Evolutionary conservation across 2,113 vertebrate genomes (phyloP), one percentile per base, ranked within the genome.

Genomic region (Rhegmatorhina hoffmannsi): DNA sequence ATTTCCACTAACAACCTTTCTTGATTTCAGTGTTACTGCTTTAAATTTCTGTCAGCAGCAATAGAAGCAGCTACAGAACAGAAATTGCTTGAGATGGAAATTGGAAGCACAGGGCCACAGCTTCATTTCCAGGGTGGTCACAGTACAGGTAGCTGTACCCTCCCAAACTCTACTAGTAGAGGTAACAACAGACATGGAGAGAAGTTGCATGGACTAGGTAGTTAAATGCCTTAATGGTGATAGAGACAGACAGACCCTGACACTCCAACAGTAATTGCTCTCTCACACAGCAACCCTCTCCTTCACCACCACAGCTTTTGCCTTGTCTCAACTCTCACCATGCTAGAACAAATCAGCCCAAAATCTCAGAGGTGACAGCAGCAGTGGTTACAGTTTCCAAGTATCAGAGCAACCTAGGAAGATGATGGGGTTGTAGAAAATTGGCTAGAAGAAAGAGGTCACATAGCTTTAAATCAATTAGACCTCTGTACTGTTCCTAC

Each of bases 231-330:
- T 91, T 43, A 9, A 21, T 29, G 26, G 26, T 63, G 60, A 12
- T 29, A 43, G 17, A 20, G 36, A 26, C 24, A 34, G n/a, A 62
- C 25, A 62, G 24, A 34, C n/a, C 29, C 33, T 62, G 60, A 62
- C 36, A 56, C 50, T 20, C 46, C 66, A 68, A 52, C 10, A 26
- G 11, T 19, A 29, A 46, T 53, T 68, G 6, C 26, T 52, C 9
- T 19, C 19, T 63, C 11, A 25, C 10, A 34, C 10, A 25, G 25
- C 31, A 34, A 38, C 28, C 24, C 28, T 40, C 19, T 31, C 10
- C 26, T 26, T 47, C 34, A 53, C 26, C 0, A 0, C 59, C 4
- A 1, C 15, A 60, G 50, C 46, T 63, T 34, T 49, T 5, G 0
- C 46, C 21, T 21, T 53, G 28, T 52, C 40, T 53, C 29, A 38